Percentiles rank a stretch among this genome's conserved stretches.
These are phyloP conservation scores for Sthenelais limicola DNA, from an alignment of 2,888 invertebrate species.

Conservation along the genomic window DNA sequence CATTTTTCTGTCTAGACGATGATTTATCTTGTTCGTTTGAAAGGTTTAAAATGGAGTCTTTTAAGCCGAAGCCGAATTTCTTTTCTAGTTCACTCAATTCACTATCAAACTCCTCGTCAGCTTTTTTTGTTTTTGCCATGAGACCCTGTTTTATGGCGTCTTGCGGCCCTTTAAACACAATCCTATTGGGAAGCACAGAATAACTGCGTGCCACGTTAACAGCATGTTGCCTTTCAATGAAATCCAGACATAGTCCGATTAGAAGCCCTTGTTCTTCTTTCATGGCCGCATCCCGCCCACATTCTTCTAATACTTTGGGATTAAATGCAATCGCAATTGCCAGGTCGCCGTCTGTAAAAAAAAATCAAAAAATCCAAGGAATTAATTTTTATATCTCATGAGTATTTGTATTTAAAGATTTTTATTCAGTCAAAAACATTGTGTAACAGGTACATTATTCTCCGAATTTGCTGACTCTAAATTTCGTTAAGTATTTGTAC, in stretches of 20 bases:
- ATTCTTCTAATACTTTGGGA: constrained; percentile 61
- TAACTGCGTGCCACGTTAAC: constrained; percentile 58
- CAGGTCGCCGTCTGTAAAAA: constrained; percentile 37
- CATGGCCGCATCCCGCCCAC: constrained; percentile 57
- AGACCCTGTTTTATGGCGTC: constrained; percentile 57
- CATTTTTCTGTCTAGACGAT: not conserved
- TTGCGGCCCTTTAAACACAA: constrained; percentile 58
- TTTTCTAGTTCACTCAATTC: constrained; percentile 60
- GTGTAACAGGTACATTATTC: too few relatives aligned
- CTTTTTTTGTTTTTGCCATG: constrained; percentile 51
- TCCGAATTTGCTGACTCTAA: too few relatives aligned
- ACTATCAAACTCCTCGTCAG: constrained; percentile 56
- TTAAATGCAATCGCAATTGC: constrained; percentile 63
- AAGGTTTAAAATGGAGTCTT: constrained; percentile 59
- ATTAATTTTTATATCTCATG: too few relatives aligned
- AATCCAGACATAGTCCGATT: constrained; percentile 65
- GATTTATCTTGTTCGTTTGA: constrained; percentile 50
- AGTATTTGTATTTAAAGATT: too few relatives aligned
- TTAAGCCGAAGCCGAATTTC: constrained; percentile 60
- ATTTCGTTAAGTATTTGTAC: too few relatives aligned
- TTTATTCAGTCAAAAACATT: too few relatives aligned
- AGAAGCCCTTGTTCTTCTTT: constrained; percentile 59
- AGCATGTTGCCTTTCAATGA: constrained; percentile 61
- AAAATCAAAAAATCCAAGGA: not conserved
- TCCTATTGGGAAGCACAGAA: constrained; percentile 54